Percentiles rank a stretch among this genome's conserved stretches.
phyloP scores from a whole-genome alignment of 2,797 vertebrate genomes.

The Momotus momota region DNA sequence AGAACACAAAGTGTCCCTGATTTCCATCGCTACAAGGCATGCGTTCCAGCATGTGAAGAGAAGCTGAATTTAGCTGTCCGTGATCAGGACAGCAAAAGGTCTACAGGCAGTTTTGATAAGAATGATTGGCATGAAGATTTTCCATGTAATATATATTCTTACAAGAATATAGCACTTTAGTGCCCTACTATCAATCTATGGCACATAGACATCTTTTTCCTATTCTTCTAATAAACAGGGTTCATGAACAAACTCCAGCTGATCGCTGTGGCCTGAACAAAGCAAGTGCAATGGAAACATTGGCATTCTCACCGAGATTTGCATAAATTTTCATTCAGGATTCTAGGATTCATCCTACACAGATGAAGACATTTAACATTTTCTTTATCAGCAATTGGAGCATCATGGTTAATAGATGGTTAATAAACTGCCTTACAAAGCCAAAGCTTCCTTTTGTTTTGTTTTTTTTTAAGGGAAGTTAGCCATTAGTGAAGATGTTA shows the following conservation, averaged over 20 bases:
- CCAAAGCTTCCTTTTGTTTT: not conserved
- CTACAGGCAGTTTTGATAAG: not conserved
- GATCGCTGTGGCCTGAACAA: not conserved
- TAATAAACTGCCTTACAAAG: not conserved
- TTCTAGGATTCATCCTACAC: not conserved
- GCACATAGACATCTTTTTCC: not conserved
- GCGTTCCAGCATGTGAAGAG: rapidly evolving
- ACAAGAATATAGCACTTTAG: not conserved
- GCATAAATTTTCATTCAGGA: not conserved
- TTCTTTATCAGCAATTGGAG: not conserved
- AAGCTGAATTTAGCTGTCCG: not conserved
- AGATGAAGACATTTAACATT: conserved; percentile 6
- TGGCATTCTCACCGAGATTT: not conserved
- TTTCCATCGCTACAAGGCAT: not conserved
- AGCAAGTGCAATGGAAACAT: not conserved
- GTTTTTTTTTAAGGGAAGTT: not conserved
- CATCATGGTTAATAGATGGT: not conserved
- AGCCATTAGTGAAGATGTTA: not conserved
- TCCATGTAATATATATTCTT: not conserved
- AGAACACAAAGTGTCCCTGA: not conserved
- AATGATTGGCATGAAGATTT: not conserved
- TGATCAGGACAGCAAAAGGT: not conserved
- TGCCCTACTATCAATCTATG: not conserved
- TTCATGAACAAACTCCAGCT: conserved; percentile 11
- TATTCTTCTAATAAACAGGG: not conserved